A percentile compares a stretch with the other conserved stretches of the same genome.
These are phyloP conservation scores for Aurelia sp. DNA, from an alignment of 30 jellyfish, hydroid and myxozoan species.

Conservation along the genomic window DNA sequence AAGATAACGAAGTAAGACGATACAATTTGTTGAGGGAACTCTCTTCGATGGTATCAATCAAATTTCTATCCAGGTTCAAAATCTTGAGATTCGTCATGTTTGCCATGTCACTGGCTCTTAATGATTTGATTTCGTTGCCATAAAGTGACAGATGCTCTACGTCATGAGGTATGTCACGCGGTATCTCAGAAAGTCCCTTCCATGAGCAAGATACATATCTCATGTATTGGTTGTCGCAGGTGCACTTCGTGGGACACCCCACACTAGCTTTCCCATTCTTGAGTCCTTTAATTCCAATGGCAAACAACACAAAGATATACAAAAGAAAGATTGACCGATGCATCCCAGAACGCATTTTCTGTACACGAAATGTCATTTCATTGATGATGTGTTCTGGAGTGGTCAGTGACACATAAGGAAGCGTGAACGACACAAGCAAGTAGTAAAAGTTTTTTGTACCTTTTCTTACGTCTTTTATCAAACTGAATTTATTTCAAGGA, in stretches of 20 bases:
- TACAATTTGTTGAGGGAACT: conserved; percentile 62
- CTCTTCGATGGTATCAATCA: conserved; percentile 68
- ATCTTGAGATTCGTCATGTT: conserved; percentile 56
- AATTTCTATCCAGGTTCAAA: conserved; percentile 66
- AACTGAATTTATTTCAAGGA: too few relatives aligned
- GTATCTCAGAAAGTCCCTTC: conserved; percentile 55
- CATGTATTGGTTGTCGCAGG: conserved; percentile 48
- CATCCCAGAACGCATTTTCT: too few relatives aligned
- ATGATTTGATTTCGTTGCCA: conserved; percentile 41
- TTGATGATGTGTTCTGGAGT: too few relatives aligned
- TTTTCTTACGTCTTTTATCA: too few relatives aligned
- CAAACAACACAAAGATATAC: too few relatives aligned
- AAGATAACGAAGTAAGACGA: conserved; percentile 69
- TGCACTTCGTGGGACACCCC: conserved; percentile 54
- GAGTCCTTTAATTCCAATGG: too few relatives aligned
- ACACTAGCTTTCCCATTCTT: too few relatives aligned
- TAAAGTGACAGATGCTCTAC: conserved; percentile 84
- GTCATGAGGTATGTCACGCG: conserved; percentile 62
- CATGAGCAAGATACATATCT: conserved; percentile 72
- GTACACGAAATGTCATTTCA: too few relatives aligned
- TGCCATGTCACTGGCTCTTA: conserved; percentile 57
- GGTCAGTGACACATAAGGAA: too few relatives aligned
- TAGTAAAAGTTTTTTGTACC: too few relatives aligned
- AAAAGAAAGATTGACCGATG: too few relatives aligned
- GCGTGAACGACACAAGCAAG: too few relatives aligned